phyloP scores from a whole-genome alignment of 2,113 vertebrate species.

The Scopus umbretta region DNA sequence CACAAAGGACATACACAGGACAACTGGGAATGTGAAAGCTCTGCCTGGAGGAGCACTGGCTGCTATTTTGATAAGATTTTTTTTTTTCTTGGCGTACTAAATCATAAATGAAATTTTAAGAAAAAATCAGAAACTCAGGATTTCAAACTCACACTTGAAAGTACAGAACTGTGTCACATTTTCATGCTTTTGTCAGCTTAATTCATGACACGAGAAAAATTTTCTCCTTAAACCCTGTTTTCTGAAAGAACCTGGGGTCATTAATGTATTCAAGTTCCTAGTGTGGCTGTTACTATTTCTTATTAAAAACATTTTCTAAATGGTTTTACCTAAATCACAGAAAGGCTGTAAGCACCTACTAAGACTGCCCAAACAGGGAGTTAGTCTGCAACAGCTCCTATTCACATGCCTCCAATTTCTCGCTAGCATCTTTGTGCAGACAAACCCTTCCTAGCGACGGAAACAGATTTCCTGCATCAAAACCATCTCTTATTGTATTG shows the following conservation, averaged over 20 bases:
- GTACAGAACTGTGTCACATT: neutral
- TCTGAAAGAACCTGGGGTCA: neutral
- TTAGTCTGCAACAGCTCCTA: neutral
- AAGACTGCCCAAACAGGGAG: neutral
- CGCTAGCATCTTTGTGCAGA: accelerated
- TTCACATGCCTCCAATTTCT: neutral
- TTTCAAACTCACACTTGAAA: neutral
- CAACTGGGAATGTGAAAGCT: neutral
- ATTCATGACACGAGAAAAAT: neutral
- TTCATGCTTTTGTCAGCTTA: neutral
- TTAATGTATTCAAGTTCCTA: neutral
- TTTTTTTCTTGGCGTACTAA: neutral
- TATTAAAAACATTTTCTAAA: neutral
- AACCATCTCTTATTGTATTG: neutral
- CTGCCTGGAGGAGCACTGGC: neutral
- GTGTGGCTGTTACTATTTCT: neutral
- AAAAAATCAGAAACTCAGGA: neutral
- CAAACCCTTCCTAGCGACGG: neutral
- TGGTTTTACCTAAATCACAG: neutral
- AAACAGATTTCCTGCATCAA: conserved; percentile 5
- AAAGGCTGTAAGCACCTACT: neutral
- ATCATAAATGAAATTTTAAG: neutral
- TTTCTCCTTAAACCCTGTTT: neutral
- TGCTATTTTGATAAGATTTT: neutral
- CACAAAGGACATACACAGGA: neutral